Evolutionary conservation across 2,113 vertebrate species (phyloP).

Genomic region (Dromiciops gliroides): DNA sequence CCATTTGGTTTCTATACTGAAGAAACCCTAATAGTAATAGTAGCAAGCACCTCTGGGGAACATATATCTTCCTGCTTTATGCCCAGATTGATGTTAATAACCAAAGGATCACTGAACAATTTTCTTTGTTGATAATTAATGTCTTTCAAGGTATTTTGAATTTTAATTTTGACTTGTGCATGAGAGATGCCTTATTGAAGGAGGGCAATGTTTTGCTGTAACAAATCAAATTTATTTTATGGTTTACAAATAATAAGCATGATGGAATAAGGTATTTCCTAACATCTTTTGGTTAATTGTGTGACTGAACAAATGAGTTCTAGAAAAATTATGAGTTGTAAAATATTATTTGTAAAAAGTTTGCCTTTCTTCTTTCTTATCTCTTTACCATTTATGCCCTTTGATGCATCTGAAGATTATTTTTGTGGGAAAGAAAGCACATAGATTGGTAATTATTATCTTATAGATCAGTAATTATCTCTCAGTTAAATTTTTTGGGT

Average conservation of each 20-base stretch:
- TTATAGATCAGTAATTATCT: too few species aligned
- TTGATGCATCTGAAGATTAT: too few species aligned
- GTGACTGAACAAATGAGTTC: background rate
- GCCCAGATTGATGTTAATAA: background rate
- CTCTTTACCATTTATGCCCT: too few species aligned
- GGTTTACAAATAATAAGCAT: background rate
- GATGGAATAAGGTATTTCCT: background rate
- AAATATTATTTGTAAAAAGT: background rate
- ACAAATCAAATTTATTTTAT: background rate
- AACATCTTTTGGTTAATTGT: background rate
- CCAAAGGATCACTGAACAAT: background rate
- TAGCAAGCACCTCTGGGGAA: background rate
- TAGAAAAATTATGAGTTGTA: background rate
- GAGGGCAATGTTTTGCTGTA: background rate
- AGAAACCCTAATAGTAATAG: background rate
- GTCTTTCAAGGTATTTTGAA: background rate
- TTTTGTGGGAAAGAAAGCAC: too few species aligned
- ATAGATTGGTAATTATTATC: too few species aligned
- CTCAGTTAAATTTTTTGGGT: too few species aligned
- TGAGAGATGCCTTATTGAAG: background rate
- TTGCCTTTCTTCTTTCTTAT: background rate
- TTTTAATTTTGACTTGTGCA: background rate
- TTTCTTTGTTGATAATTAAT: background rate
- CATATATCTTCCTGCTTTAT: background rate
- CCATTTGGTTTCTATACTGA: background rate